Evolutionary conservation across 1,140 invertebrate genomes (phyloP).

Genomic region (Drosophila ambigua): DNA sequence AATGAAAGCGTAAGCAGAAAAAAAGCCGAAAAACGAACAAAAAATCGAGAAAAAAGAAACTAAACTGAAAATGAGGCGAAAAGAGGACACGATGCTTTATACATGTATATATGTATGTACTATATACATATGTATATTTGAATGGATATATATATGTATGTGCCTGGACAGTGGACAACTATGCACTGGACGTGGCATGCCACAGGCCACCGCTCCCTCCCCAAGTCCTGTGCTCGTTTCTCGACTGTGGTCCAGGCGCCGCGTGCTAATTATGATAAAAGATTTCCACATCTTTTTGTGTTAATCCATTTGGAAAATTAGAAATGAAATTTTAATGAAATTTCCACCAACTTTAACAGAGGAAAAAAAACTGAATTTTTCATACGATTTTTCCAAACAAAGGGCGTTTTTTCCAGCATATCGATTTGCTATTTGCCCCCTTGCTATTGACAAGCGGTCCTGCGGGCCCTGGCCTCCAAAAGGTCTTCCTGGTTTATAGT

Average conservation of each 20-base stretch:
- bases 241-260: slow-evolving; percentile 42
- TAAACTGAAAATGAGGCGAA: slow-evolving; percentile 49
- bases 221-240: slow-evolving; percentile 6
- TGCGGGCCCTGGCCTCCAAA: not conserved
- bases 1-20: slow-evolving; percentile 55
- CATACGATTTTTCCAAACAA: slow-evolving; percentile 41
- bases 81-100: slow-evolving; percentile 30
- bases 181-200: slow-evolving; percentile 28
- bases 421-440: slow-evolving; percentile 3
- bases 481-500: slow-evolving; percentile 16
- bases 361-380: slow-evolving; percentile 18
- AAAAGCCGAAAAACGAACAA: slow-evolving; percentile 22
- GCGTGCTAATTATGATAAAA: slow-evolving; percentile 81
- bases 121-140: slow-evolving; percentile 2
- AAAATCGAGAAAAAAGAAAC: slow-evolving; percentile 7
- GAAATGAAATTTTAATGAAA: slow-evolving; percentile 82
- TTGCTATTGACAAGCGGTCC: slow-evolving; percentile 11
- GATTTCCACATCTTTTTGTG: slow-evolving; percentile 81
- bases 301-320: slow-evolving; percentile 82
- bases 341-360: slow-evolving; percentile 66
- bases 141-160: slow-evolving; percentile 11
- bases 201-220: not conserved
- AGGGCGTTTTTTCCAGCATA: not conserved
- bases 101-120: not conserved
- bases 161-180: slow-evolving; percentile 63